phyloP scores from a whole-genome alignment of 1,140 invertebrate species.

The Meloidogyne exigua region DNA sequence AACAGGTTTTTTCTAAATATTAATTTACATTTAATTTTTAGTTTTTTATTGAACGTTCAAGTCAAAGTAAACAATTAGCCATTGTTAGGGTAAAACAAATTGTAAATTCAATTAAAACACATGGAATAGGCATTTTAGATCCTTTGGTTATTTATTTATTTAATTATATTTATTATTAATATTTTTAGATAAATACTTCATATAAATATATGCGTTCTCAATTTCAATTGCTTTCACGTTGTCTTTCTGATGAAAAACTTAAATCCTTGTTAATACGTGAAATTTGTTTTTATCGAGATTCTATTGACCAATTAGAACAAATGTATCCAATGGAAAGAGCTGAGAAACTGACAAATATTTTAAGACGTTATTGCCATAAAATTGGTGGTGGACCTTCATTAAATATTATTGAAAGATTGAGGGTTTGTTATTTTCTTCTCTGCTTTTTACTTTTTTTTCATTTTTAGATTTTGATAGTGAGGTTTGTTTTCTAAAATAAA shows the following conservation, averaged over 20 bases:
- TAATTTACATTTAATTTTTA: constrained; percentile 48
- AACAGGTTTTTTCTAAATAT: constrained; percentile 70
- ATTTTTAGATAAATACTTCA: constrained; percentile 79
- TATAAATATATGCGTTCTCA: constrained; percentile 93
- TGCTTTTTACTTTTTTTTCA: constrained; percentile 64
- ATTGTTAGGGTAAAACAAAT: constrained; percentile 92
- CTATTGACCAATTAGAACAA: constrained; percentile 67
- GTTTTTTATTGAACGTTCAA: constrained; percentile 87
- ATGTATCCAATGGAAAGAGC: constrained; percentile 28
- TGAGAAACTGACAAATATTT: constrained; percentile 15
- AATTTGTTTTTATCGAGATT: constrained; percentile 73
- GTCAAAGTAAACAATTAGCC: constrained; percentile 84
- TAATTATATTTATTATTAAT: constrained; percentile 41
- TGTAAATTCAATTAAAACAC: constrained; percentile 93
- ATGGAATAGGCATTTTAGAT: constrained; percentile 95
- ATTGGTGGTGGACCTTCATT: not conserved
- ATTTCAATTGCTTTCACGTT: constrained; percentile 91
- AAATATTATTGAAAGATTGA: constrained; percentile 6
- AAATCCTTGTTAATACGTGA: constrained; percentile 88
- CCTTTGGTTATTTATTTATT: constrained; percentile 73
- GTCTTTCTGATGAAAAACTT: constrained; percentile 96
- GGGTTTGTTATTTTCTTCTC: constrained; percentile 83
- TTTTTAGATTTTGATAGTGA: constrained; percentile 16
- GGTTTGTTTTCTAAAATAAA: not conserved
- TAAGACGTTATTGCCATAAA: constrained; percentile 12